These are phyloP conservation scores for Steinernema carpocapsae DNA, from an alignment of 2,888 invertebrate genomes.

Conservation along the genomic window DNA sequence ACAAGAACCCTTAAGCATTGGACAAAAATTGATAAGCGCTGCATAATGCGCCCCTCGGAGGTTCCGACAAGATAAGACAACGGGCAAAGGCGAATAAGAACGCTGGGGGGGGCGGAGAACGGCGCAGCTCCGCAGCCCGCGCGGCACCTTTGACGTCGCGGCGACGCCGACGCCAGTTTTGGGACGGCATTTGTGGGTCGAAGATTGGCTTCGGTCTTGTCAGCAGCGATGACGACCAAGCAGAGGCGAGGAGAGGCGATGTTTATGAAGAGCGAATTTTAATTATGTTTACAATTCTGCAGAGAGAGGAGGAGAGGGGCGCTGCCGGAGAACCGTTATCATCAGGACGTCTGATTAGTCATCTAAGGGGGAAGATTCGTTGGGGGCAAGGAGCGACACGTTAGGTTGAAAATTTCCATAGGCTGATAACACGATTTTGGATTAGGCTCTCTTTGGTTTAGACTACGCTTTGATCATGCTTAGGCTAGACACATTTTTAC, in stretches of 20 bases:
- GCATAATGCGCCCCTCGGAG: neutral
- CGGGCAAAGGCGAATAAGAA: constrained; percentile 26
- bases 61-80: no score
- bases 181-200: neutral
- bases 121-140: constrained; percentile 2
- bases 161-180: neutral
- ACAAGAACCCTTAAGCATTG: no score
- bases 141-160: neutral
- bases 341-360: neutral
- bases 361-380: neutral
- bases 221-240: no score
- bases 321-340: no score
- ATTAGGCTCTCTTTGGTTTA: no score
- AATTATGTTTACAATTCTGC: constrained; percentile 23
- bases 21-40: constrained; percentile 10
- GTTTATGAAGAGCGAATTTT: neutral
- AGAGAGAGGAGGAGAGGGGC: no score
- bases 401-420: no score
- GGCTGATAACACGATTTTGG: no score
- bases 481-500: no score
- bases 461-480: no score
- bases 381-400: no score
- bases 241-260: neutral
- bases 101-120: neutral
- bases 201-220: no score